Conservation (phyloP, 2,113 vertebrate species). For the Pteronura brasiliensis region DNA sequence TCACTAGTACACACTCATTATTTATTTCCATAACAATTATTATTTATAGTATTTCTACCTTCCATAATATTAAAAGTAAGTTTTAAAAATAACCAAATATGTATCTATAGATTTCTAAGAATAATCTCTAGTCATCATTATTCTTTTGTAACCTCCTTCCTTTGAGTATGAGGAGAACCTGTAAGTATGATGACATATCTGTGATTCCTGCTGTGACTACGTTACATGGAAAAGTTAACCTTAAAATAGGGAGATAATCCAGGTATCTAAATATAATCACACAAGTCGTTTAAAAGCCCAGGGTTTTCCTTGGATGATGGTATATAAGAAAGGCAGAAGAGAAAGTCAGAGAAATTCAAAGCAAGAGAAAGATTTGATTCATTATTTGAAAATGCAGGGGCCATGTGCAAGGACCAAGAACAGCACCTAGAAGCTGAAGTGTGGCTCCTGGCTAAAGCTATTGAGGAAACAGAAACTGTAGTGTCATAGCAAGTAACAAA, state of each 20-base stretch:
- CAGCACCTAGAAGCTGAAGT: background rate
- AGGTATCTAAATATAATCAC: background rate
- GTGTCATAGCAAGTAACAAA: background rate
- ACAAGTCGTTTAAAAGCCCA: background rate
- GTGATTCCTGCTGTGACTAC: background rate
- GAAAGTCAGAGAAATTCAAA: background rate
- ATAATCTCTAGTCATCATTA: background rate
- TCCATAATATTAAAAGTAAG: background rate
- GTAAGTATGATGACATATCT: background rate
- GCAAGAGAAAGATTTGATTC: background rate
- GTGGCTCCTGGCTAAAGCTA: background rate
- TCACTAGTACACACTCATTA: background rate
- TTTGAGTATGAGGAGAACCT: background rate
- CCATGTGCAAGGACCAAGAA: background rate
- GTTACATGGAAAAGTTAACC: background rate
- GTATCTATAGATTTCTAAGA: background rate
- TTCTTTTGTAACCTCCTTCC: background rate
- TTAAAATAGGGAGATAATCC: background rate
- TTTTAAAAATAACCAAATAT: background rate
- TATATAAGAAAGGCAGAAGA: background rate
- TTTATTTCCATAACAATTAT: background rate
- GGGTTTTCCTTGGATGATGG: background rate
- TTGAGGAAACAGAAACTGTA: background rate
- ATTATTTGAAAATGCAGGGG: background rate
- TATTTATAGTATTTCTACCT: background rate